phyloP scores from a whole-genome alignment of 2,113 vertebrate species.

The Amazona guildingii region DNA sequence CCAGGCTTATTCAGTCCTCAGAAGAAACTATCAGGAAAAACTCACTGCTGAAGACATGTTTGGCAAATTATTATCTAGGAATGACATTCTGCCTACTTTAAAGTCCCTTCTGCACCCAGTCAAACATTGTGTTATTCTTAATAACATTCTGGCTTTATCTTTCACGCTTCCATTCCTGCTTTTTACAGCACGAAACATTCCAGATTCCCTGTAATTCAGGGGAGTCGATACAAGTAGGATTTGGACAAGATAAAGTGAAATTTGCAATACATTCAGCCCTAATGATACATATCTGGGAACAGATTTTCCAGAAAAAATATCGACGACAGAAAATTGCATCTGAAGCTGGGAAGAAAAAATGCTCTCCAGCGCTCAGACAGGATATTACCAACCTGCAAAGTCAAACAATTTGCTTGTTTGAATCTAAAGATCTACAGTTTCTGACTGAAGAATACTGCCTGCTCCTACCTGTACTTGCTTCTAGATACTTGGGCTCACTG shows the following conservation, averaged over 20 bases:
- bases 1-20: background rate
- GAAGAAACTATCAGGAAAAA: background rate
- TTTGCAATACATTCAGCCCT: background rate
- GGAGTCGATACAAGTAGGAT: background rate
- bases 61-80: background rate
- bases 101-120: background rate
- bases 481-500: slow-evolving; percentile 77
- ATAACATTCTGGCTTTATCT: background rate
- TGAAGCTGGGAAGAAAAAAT: background rate
- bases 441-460: background rate
- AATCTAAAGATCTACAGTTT: background rate
- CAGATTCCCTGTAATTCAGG: background rate
- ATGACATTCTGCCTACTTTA: background rate
- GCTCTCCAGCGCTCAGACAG: background rate
- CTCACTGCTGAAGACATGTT: background rate
- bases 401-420: background rate
- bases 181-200: background rate
- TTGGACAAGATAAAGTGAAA: background rate
- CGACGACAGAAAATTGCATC: background rate
- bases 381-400: background rate
- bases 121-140: background rate
- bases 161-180: background rate
- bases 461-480: slow-evolving; percentile 80
- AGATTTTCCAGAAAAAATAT: background rate
- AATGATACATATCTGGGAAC: background rate